Conservation (phyloP, 2,113 vertebrate species). For the Cyprichromis sp. region DNA sequence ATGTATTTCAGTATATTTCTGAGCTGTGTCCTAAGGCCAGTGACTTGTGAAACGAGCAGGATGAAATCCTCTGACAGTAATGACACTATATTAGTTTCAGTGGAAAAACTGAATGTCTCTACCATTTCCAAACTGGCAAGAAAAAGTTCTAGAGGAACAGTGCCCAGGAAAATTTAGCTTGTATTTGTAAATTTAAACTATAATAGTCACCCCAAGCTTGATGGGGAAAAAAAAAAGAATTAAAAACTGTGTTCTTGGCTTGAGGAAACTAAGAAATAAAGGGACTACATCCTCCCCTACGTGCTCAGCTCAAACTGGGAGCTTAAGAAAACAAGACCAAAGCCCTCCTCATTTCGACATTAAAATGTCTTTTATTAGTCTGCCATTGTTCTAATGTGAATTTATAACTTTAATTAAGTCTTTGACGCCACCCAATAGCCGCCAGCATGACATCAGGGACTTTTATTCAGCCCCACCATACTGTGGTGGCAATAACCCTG, state of each 20-base stretch:
- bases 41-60: not conserved
- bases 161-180: slow-evolving; percentile 27
- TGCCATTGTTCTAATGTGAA: slow-evolving; percentile 36
- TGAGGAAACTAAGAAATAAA: slow-evolving; percentile 8
- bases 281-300: not conserved
- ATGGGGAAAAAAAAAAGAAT: not conserved
- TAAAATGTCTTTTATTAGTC: slow-evolving; percentile 41
- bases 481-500: not conserved
- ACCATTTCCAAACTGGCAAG: slow-evolving; percentile 22
- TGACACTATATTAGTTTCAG: slow-evolving; percentile 1
- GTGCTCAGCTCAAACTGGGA: not conserved
- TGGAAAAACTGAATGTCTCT: slow-evolving; percentile 35
- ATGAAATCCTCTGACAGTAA: slow-evolving; percentile 6
- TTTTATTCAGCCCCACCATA: not conserved
- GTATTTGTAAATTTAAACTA: slow-evolving; percentile 31
- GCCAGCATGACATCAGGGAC: slow-evolving; percentile 27
- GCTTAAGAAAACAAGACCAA: not conserved
- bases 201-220: not conserved
- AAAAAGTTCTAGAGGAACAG: not conserved
- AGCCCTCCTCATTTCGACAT: not conserved
- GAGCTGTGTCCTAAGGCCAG: not conserved
- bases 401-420: slow-evolving; percentile 28
- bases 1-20: not conserved
- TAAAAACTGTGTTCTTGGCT: not conserved
- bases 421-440: slow-evolving; percentile 2